These are phyloP conservation scores for Odontomyia ornata DNA, from an alignment of 2,888 invertebrate genomes.

Conservation along the genomic window DNA sequence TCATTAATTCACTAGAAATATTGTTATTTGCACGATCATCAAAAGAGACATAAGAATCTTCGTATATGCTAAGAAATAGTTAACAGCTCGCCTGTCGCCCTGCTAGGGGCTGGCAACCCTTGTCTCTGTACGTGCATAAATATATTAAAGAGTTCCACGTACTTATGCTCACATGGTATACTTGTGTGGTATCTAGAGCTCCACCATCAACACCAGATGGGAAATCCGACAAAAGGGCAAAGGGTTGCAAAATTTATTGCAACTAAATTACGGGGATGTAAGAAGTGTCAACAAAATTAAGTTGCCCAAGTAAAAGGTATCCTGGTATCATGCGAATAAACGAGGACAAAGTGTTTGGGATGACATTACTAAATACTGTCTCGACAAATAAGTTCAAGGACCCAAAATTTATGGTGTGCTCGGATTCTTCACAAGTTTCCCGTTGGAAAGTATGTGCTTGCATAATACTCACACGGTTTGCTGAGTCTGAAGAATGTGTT, in stretches of 20 bases:
- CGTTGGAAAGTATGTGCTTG: not conserved
- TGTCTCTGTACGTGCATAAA: not conserved
- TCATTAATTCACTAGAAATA: no score
- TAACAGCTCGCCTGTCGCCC: no score
- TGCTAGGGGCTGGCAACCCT: not conserved
- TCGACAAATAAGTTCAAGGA: constrained; percentile 40
- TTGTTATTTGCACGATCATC: no score
- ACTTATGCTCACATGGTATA: not conserved
- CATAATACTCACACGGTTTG: not conserved
- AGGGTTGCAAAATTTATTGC: constrained; percentile 47
- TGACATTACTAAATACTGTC: constrained; percentile 37
- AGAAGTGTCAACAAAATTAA: constrained; percentile 50
- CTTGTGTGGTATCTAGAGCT: constrained; percentile 27
- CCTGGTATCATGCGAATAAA: not conserved
- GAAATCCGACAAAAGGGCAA: constrained; percentile 20
- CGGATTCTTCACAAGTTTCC: constrained; percentile 2
- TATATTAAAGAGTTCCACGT: no score
- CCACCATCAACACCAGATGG: not conserved
- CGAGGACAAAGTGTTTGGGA: constrained; percentile 33
- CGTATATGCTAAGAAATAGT: no score
- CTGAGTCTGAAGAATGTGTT: not conserved
- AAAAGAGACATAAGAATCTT: no score
- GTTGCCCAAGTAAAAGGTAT: constrained; percentile 37
- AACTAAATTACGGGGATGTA: constrained; percentile 48
- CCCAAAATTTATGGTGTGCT: constrained; percentile 29